phyloP scores from a whole-genome alignment of 2,888 invertebrate species.

The Melanostoma mellinum region DNA sequence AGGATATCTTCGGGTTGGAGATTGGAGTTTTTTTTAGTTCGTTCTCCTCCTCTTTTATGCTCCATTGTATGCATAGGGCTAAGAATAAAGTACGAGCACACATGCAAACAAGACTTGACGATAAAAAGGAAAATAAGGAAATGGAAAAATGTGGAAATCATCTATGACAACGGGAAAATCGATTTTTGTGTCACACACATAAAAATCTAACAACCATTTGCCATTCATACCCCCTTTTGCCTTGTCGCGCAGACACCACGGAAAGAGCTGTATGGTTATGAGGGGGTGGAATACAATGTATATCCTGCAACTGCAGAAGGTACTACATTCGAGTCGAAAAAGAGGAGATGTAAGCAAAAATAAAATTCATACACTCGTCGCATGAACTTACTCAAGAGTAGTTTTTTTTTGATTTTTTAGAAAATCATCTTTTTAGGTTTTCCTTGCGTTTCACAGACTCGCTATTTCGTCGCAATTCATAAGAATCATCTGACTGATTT shows the following conservation, averaged over 20 bases:
- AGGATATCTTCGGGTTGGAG: conserved; percentile 21
- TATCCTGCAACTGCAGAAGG: conserved; percentile 69
- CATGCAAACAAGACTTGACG: conserved; percentile 57
- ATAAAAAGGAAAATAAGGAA: conserved; percentile 52
- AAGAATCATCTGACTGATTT: too few relatives aligned
- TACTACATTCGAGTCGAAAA: conserved; percentile 49
- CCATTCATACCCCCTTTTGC: conserved; percentile 4
- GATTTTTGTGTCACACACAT: conserved; percentile 76
- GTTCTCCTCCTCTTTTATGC: not conserved
- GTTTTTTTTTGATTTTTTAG: too few relatives aligned
- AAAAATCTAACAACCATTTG: conserved; percentile 71
- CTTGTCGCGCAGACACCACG: conserved; percentile 35
- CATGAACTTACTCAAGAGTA: not conserved
- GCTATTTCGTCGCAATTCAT: too few relatives aligned
- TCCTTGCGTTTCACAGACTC: too few relatives aligned
- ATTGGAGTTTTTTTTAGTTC: conserved; percentile 34
- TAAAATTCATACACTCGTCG: not conserved
- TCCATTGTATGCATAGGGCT: conserved; percentile 41
- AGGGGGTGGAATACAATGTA: conserved; percentile 65
- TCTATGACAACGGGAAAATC: conserved; percentile 76
- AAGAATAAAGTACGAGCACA: conserved; percentile 37
- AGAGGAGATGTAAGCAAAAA: conserved; percentile 60
- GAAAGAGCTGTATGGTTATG: conserved; percentile 59
- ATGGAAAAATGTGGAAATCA: conserved; percentile 71
- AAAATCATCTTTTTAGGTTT: not conserved